Base-by-base conservation (phyloP, 2,888 invertebrate genomes). In the Eurois occulta region DNA sequence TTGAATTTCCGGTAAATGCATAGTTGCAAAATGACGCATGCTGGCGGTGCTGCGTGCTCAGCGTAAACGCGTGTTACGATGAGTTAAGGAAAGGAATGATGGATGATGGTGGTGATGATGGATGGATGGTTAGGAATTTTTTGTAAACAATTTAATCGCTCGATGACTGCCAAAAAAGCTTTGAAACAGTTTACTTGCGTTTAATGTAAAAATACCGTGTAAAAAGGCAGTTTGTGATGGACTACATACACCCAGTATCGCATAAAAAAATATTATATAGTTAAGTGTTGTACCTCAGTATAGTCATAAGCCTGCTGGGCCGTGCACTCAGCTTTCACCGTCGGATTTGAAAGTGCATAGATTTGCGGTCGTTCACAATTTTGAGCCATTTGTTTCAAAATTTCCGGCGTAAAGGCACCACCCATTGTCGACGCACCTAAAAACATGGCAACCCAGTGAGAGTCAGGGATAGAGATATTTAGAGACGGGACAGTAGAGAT, bases 281-380 rank as follows among this genome's bases (percentile, higher is more conserved):
- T 16, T 32, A 48, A 67, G 24, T 73, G 55, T 93, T 92, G 13
- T 95, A 98, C 98, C 91, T 99, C 98, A 2, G 99, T 99, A 90
- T 98, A 92, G 5, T 97, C 97, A 93, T 99, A 99, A 1, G 99
- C 99, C 88, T 98, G 97, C 91, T 99, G 98, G 8, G 99, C 98
- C 0, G 99, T 99, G 94, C 99, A 99, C 94, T 99, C 99, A 0
- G 99, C 99, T 96, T 98, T 99, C 91, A 97, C 97, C 0, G 99
- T 99, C 7, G 99, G 99, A 96, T 99, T 99, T 88, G 99, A 99
- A 71, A 99, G 97, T 18, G 99, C 99, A 93, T 99, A 99, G 81
- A 99, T 98, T 88, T 99, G 97, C 2, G 99, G 99, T 79, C 98
- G 97, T 11, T 99, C 98, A 90, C 98, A 98, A 92, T 98, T 98